A percentile compares a stretch with the other conserved stretches of the same genome.
Conservation (phyloP, 2,888 invertebrate species). For the Mythimna loreyi region DNA sequence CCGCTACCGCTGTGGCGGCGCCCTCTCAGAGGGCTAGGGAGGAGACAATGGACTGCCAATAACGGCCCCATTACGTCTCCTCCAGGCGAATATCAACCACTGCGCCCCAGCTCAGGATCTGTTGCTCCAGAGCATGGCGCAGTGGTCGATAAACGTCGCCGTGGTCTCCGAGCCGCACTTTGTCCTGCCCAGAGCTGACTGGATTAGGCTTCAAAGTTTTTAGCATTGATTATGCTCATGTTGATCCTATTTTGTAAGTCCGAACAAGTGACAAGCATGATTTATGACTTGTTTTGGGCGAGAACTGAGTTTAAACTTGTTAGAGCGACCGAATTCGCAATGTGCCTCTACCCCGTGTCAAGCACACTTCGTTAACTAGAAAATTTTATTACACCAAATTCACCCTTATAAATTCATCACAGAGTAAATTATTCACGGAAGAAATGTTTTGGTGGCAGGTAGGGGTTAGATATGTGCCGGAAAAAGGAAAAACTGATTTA, state of each 20-base stretch:
- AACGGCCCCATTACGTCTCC: too few relatives aligned
- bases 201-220: conserved; percentile 4
- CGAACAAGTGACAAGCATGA: conserved; percentile 52
- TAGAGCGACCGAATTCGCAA: conserved; percentile 48
- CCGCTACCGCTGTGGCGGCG: too few relatives aligned
- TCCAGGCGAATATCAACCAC: too few relatives aligned
- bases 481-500: neutral
- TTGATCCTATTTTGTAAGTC: conserved; percentile 36
- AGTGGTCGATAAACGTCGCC: too few relatives aligned
- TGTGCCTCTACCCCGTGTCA: conserved; percentile 50
- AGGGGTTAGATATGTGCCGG: conserved; percentile 5
- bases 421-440: conserved; percentile 39
- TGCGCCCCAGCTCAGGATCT: too few relatives aligned
- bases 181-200: too few relatives aligned
- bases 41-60: too few relatives aligned
- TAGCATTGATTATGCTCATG: conserved; percentile 31
- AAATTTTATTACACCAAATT: conserved; percentile 63
- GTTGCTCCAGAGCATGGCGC: too few relatives aligned
- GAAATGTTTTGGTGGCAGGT: conserved; percentile 34
- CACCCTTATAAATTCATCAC: conserved; percentile 55
- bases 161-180: too few relatives aligned
- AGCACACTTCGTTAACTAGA: conserved; percentile 62
- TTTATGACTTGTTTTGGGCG: conserved; percentile 58
- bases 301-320: conserved; percentile 64
- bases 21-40: too few relatives aligned